Evolutionary conservation across 2,888 invertebrate genomes (phyloP).

Genomic region (Phrixothrix hirtus): DNA sequence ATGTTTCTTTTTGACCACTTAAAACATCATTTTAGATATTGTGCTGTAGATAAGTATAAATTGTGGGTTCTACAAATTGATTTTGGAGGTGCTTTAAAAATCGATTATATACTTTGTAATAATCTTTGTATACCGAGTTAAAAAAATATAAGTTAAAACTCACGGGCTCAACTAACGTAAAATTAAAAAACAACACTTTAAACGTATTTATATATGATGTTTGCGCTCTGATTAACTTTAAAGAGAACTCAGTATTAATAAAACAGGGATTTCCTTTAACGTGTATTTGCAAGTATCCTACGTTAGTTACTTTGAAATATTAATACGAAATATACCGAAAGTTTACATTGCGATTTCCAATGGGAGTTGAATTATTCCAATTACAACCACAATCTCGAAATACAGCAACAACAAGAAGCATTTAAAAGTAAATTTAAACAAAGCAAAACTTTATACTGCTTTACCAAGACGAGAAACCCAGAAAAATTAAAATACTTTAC

Average conservation of each 20-base stretch:
- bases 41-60: conserved; percentile 40
- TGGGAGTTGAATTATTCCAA: conserved; percentile 26
- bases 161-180: too few species aligned
- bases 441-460: conserved; percentile 28
- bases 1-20: conserved; percentile 35
- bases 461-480: conserved; percentile 25
- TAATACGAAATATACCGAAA: conserved; percentile 13
- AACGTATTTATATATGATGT: too few species aligned
- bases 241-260: too few species aligned
- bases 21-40: conserved; percentile 38
- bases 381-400: conserved; percentile 28
- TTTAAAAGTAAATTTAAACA: conserved; percentile 32
- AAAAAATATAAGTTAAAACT: too few species aligned
- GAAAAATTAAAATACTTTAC: conserved; percentile 45
- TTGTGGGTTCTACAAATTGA: conserved; percentile 39
- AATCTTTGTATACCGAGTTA: too few species aligned
- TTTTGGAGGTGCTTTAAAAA: conserved; percentile 34
- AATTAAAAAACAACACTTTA: too few species aligned
- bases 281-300: conserved; percentile 9
- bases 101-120: conserved; percentile 34
- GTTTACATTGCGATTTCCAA: conserved; percentile 21
- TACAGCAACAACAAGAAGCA: conserved; percentile 27
- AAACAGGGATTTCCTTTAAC: too few species aligned
- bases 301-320: conserved; percentile 13
- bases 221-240: too few species aligned